Evolutionary conservation across 2,797 vertebrate species (phyloP).

Genomic region (Nyctibius grandis): DNA sequence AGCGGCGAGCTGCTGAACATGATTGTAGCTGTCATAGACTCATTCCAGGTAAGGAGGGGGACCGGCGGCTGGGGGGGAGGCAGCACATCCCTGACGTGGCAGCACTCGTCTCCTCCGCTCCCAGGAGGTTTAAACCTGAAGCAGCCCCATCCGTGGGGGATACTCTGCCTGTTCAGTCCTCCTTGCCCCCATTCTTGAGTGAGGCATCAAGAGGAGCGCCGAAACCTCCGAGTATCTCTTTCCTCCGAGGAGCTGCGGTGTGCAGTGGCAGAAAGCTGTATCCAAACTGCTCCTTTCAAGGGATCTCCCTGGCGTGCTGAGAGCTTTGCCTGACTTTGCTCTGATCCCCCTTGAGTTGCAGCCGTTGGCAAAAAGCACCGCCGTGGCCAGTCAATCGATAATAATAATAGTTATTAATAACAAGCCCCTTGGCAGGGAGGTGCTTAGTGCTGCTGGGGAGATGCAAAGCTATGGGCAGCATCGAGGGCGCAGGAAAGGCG

Average conservation of each 20-base stretch:
- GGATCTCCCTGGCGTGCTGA: not conserved
- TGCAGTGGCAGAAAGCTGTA: not conserved
- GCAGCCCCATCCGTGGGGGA: accelerated
- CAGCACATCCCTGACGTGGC: accelerated
- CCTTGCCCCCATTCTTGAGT: accelerated
- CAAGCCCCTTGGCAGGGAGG: not conserved
- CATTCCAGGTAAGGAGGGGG: conserved; percentile 79
- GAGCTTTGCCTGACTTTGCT: not conserved
- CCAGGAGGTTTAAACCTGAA: not conserved
- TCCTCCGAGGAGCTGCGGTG: not conserved
- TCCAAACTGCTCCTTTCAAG: not conserved
- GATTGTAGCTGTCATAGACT: conserved; percentile 96
- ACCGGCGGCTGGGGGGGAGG: not conserved
- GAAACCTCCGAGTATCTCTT: too few relatives aligned
- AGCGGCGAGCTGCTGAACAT: conserved; percentile 96
- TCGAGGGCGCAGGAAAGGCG: not conserved
- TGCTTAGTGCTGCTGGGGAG: not conserved
- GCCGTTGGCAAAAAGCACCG: not conserved
- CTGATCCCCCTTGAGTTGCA: not conserved
- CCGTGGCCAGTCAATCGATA: not conserved
- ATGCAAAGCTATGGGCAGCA: accelerated
- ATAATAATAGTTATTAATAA: not conserved
- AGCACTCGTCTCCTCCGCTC: accelerated
- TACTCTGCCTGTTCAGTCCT: not conserved
- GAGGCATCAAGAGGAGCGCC: too few relatives aligned